A percentile compares a stretch with the other conserved stretches of the same genome.
phyloP scores from a whole-genome alignment of 2,797 vertebrate genomes.

The Acrocephalus scirpaceus region DNA sequence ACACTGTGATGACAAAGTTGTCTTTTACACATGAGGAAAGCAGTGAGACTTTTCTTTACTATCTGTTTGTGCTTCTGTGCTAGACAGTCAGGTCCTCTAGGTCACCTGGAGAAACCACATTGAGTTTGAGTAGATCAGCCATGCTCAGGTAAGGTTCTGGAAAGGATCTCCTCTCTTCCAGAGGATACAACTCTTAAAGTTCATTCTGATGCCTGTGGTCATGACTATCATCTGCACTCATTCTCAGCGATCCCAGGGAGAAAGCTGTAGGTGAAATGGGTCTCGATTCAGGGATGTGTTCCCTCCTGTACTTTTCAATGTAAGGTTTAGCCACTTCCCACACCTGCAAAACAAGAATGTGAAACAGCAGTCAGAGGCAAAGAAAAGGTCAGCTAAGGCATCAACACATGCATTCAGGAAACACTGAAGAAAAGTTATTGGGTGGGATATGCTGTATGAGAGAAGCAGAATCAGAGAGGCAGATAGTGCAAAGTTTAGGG shows the following conservation, averaged over 20 bases:
- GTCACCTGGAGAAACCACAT: neutral
- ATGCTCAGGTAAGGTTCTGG: neutral
- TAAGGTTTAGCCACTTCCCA: slow-evolving; percentile 93
- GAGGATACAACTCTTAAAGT: neutral
- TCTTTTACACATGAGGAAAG: neutral
- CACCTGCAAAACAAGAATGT: slow-evolving; percentile 78
- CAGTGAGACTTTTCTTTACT: neutral
- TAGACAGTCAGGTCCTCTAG: neutral
- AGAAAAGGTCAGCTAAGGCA: neutral
- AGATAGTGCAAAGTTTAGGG: neutral
- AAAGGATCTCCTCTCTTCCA: neutral
- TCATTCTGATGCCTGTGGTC: slow-evolving; percentile 39
- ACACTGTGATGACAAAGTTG: neutral
- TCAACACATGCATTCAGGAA: neutral
- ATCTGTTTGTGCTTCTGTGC: neutral
- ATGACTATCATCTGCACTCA: neutral
- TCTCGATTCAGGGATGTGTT: slow-evolving; percentile 90
- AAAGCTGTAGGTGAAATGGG: slow-evolving; percentile 94
- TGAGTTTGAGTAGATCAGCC: neutral
- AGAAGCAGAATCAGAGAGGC: neutral
- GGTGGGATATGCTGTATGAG: neutral
- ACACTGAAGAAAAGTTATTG: neutral
- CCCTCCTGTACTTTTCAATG: slow-evolving; percentile 92
- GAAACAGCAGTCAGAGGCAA: neutral
- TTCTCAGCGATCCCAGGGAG: slow-evolving; percentile 79